A percentile compares a stretch with the other conserved stretches of the same genome.
Evolutionary conservation across 2,888 invertebrate species (phyloP).

Genomic region (Tipula lateralis): DNA sequence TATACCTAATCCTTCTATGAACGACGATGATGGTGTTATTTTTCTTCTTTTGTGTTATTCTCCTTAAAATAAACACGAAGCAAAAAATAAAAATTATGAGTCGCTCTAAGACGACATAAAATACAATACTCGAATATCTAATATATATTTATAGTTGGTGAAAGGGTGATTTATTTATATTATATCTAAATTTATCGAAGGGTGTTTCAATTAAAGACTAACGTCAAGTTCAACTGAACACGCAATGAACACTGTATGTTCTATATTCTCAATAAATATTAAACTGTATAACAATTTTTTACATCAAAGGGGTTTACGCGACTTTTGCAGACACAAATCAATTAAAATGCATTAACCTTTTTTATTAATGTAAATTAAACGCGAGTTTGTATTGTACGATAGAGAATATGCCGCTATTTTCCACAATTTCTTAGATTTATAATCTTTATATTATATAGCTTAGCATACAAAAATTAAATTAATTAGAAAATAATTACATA

Average conservation of each 20-base stretch:
- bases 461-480: not conserved
- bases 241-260: not conserved
- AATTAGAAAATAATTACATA: slow-evolving; percentile 19
- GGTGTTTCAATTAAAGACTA: not conserved
- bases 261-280: not conserved
- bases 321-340: not conserved
- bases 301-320: not conserved
- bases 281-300: not conserved
- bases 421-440: not conserved
- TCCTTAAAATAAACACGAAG: not conserved
- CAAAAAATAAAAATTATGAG: not conserved
- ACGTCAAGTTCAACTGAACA: not conserved
- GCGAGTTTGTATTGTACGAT: not conserved
- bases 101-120: not conserved
- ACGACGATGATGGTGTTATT: not conserved
- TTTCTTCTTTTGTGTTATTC: not conserved
- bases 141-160: too few relatives aligned
- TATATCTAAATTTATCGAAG: not conserved
- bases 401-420: not conserved
- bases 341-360: not conserved
- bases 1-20: not conserved
- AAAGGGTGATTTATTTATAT: not conserved
- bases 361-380: not conserved
- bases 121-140: not conserved
- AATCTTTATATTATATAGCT: not conserved